phyloP scores from a whole-genome alignment of 1,140 invertebrate species.

The Brachionus paranguensis region DNA sequence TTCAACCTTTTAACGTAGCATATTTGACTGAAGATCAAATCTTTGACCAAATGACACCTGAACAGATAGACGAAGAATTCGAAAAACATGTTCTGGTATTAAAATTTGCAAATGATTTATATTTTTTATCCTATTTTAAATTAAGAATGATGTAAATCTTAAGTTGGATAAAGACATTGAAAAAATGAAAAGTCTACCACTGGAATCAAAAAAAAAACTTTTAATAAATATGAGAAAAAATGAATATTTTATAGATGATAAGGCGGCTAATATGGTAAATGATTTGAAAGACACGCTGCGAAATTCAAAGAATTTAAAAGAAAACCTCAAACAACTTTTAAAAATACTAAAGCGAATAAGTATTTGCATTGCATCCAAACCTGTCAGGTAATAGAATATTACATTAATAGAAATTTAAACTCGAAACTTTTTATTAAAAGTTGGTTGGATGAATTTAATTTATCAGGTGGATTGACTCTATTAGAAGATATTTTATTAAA shows the following conservation, averaged over 20 bases:
- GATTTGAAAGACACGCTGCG: neutral
- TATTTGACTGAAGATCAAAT: neutral
- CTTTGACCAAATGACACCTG: slow-evolving; percentile 10
- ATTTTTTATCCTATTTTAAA: neutral
- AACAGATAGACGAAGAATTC: slow-evolving; percentile 38
- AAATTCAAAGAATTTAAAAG: slow-evolving; percentile 17
- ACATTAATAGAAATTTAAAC: neutral
- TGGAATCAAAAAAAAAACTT: slow-evolving; percentile 18
- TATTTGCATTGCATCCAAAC: slow-evolving; percentile 26
- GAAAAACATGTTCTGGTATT: slow-evolving; percentile 31
- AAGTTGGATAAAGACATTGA: slow-evolving; percentile 24
- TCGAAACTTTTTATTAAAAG: neutral
- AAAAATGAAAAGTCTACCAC: slow-evolving; percentile 1
- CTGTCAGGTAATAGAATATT: slow-evolving; percentile 1
- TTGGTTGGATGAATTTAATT: slow-evolving; percentile 23
- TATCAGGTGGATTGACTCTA: neutral
- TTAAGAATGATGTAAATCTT: neutral
- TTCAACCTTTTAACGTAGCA: neutral
- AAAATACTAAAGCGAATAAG: slow-evolving; percentile 25
- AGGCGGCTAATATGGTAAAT: slow-evolving; percentile 3
- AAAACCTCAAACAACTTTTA: slow-evolving; percentile 16
- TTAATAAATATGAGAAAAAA: slow-evolving; percentile 33
- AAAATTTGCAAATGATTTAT: neutral
- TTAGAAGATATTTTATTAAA: neutral
- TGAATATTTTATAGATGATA: slow-evolving; percentile 14